Evolutionary conservation across 2,113 vertebrate species (phyloP).

Genomic region (Labeo catla): DNA sequence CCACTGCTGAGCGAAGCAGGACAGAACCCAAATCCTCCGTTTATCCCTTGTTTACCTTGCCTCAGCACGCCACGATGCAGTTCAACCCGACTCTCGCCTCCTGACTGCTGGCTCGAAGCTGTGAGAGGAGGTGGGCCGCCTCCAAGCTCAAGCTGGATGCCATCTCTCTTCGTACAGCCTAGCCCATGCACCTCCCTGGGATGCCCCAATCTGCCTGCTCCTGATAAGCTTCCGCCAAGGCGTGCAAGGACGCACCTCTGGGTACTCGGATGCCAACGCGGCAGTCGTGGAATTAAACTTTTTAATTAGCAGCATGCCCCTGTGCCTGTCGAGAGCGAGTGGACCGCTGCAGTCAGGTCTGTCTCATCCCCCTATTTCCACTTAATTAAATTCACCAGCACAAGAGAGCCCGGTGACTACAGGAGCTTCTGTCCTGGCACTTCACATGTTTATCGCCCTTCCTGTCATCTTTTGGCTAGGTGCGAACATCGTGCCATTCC

Average conservation of each 20-base stretch:
- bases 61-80: constrained; percentile 60
- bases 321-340: constrained; percentile 63
- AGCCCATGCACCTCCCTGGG: constrained; percentile 56
- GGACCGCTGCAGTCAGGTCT: constrained; percentile 63
- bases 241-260: constrained; percentile 73
- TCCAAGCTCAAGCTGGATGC: constrained; percentile 67
- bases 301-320: constrained; percentile 76
- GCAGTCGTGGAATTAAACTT: constrained; percentile 78
- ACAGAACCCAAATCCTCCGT: constrained; percentile 68
- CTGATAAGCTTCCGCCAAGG: constrained; percentile 77
- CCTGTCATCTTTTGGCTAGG: constrained; percentile 58
- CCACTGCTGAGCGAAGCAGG: constrained; percentile 60
- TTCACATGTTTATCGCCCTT: constrained; percentile 63
- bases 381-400: constrained; percentile 62
- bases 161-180: constrained; percentile 58
- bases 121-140: constrained; percentile 62
- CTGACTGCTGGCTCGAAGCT: constrained; percentile 64
- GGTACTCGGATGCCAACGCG: constrained; percentile 67
- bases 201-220: constrained; percentile 70
- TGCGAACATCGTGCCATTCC: constrained; percentile 4
- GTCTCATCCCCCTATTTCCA: constrained; percentile 62
- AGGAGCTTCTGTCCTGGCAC: constrained; percentile 59
- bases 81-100: constrained; percentile 66
- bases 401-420: constrained; percentile 31
- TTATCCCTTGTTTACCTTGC: constrained; percentile 74